Evolutionary conservation across 2,797 vertebrate genomes (phyloP).

Genomic region (Dendrocincla tyrannina): DNA sequence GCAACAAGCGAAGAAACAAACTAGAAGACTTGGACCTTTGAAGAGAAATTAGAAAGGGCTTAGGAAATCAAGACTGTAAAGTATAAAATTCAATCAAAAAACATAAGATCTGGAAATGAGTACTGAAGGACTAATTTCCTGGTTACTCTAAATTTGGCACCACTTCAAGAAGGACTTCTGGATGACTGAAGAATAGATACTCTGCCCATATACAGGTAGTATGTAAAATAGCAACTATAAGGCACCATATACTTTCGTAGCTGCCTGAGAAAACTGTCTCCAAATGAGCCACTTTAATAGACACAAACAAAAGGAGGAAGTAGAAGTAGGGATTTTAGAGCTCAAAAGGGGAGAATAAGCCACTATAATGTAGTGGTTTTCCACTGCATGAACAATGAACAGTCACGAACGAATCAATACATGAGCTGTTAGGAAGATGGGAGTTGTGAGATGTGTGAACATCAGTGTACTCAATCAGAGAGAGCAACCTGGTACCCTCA

Average conservation of each 20-base stretch:
- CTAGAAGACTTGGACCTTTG: neutral
- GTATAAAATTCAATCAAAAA: neutral
- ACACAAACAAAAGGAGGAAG: neutral
- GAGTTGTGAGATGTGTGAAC: neutral
- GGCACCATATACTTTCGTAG: neutral
- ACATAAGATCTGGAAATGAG: neutral
- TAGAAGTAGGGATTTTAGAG: neutral
- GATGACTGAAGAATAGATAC: neutral
- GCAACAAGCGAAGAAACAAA: neutral
- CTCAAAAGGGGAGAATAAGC: neutral
- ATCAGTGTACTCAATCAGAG: neutral
- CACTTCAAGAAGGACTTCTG: neutral
- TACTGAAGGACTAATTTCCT: neutral
- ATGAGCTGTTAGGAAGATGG: neutral
- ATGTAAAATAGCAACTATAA: neutral
- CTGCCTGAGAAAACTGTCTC: neutral
- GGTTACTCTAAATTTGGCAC: neutral
- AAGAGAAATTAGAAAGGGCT: neutral
- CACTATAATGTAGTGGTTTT: neutral
- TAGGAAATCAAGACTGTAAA: neutral
- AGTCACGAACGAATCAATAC: neutral
- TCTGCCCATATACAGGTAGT: neutral
- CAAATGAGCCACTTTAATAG: neutral
- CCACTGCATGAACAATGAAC: neutral
- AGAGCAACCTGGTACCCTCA: neutral